Base-by-base conservation (phyloP, 2,113 vertebrate genomes). In the Cephalopholis sonnerati region DNA sequence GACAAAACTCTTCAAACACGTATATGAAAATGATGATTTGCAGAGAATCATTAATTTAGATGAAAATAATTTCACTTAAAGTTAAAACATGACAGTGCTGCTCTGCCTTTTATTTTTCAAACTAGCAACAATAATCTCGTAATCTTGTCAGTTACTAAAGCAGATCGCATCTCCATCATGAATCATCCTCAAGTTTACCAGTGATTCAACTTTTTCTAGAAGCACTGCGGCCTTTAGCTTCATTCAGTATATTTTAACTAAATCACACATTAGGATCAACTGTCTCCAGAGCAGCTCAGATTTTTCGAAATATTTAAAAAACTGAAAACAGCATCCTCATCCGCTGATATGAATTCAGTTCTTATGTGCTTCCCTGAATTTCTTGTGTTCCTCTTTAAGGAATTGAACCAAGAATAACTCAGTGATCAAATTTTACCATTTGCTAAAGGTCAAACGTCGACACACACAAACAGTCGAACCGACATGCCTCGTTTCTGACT, bases 391-490 rank as follows among this genome's bases (percentile, higher is more conserved):
- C 66, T 80, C 44, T 67, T 25, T 12, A 66, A 79, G 69, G 72
- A 24, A 71, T 70, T 13, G 16, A 73, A 61, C 79, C 20, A 85
- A 84, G 62, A 89, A 90, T 85, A 85, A 84, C 65, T 66, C 39
- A 2, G 3, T 75, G 50, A 90, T 90, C 80, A 88, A 71, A 86
- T 83, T 55, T 74, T 62, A 87, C 54, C 76, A 51, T 87, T 85
- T 69, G 55, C 46, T 61, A 89, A 90, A 92, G 86, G 84, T 89
- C 86, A 91, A 67, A 74, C 53, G 11, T 7, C 3, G 20, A 70
- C 79, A 41, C 27, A 70, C 79, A 41, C 27, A 62, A 65, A 74
- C 48, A 77, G 75, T 76, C 24, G 54, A 62, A 62, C 46, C 44
- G 46, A 54, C 58, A 24, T 24, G 36, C 9, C 36, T 64, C 55